Percentiles rank a stretch among this genome's conserved stretches.
These are phyloP conservation scores for Corydoras maculifer DNA, from an alignment of 2,113 vertebrate species.

Conservation along the genomic window DNA sequence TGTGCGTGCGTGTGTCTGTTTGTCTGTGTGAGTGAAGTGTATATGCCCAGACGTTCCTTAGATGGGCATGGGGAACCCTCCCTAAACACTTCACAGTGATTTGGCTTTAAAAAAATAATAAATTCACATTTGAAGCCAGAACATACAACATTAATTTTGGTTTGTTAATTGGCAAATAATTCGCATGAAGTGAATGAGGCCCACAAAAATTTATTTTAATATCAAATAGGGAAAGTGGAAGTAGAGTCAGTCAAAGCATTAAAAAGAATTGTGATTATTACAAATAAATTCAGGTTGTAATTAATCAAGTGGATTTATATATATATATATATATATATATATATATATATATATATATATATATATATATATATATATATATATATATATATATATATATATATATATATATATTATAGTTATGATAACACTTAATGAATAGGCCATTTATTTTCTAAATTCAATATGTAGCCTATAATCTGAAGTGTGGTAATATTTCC, in stretches of 20 bases:
- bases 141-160: too few species aligned
- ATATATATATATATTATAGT: slow-evolving; percentile 32
- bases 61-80: too few species aligned
- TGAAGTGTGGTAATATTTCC: slow-evolving; percentile 45
- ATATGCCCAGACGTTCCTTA: too few species aligned
- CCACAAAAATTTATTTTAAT: neutral
- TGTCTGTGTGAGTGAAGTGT: too few species aligned
- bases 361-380: slow-evolving; percentile 20
- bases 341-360: slow-evolving; percentile 20
- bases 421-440: slow-evolving; percentile 43
- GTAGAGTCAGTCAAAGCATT: slow-evolving; percentile 2
- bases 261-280: slow-evolving; percentile 40
- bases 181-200: neutral
- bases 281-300: slow-evolving; percentile 38
- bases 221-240: neutral
- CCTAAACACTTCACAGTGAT: too few species aligned
- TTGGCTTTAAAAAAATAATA: too few species aligned
- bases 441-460: slow-evolving; percentile 47
- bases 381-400: slow-evolving; percentile 20
- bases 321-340: slow-evolving; percentile 25
- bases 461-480: slow-evolving; percentile 43
- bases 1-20: too few species aligned
- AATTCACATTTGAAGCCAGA: too few species aligned
- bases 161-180: too few species aligned
- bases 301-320: slow-evolving; percentile 35